Conservation (phyloP, 2,797 vertebrate species). For the Acridotheres tristis region DNA sequence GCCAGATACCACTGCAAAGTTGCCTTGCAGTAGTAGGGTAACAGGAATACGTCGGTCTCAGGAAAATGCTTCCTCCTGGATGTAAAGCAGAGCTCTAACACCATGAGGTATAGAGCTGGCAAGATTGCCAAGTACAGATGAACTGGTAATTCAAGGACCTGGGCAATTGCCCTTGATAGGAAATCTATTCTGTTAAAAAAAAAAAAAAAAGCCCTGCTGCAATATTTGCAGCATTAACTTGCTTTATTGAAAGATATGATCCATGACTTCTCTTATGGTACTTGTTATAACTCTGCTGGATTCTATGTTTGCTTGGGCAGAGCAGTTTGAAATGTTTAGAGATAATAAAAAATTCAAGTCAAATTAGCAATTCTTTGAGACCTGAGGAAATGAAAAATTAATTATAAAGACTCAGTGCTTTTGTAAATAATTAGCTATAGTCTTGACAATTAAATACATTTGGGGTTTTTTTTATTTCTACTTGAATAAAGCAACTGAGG, state of each 20-base stretch:
- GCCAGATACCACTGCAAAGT: too few relatives aligned
- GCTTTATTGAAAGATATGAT: neutral
- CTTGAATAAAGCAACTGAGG: neutral
- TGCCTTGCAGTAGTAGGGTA: neutral
- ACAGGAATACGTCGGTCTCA: neutral
- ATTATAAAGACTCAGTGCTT: neutral
- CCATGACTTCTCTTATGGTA: neutral
- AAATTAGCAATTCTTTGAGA: neutral
- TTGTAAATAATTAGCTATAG: neutral
- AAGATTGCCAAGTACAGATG: neutral
- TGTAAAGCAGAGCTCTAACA: neutral
- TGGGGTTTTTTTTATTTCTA: fast-evolving
- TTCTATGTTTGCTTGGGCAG: neutral
- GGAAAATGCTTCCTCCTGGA: neutral
- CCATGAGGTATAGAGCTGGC: neutral
- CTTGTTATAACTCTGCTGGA: neutral
- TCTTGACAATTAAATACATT: neutral
- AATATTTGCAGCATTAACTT: neutral
- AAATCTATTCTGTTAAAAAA: neutral
- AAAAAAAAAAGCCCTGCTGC: neutral
- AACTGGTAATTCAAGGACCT: neutral
- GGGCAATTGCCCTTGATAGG: neutral
- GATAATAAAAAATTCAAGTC: neutral
- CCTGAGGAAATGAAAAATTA: neutral
- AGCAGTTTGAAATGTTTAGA: neutral